Percentiles rank a stretch among this genome's conserved stretches.
Evolutionary conservation across 2,113 vertebrate genomes (phyloP).

Genomic region (Accipiter virgatus): DNA sequence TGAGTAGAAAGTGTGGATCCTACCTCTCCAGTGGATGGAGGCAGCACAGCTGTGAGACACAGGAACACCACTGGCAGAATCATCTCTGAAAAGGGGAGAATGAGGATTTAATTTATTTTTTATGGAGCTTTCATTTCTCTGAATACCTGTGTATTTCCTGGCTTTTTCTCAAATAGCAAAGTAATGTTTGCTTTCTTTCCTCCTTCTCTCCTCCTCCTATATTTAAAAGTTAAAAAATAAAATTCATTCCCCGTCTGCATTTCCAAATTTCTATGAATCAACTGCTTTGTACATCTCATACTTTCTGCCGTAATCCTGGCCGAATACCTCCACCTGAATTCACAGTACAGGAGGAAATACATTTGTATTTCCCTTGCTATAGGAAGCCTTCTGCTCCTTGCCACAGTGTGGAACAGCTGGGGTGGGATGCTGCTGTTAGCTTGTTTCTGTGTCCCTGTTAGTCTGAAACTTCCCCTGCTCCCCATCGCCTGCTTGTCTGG

Average conservation of each 20-base stretch:
- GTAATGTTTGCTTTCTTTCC: neutral
- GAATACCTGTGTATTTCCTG: neutral
- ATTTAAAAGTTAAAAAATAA: neutral
- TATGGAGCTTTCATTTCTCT: neutral
- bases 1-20: neutral
- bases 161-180: neutral
- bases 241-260: fast-evolving
- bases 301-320: neutral
- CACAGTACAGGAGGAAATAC: neutral
- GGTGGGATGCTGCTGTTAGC: neutral
- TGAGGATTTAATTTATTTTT: neutral
- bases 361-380: neutral
- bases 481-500: neutral
- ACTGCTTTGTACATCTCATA: neutral
- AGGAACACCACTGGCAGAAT: neutral
- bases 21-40: neutral
- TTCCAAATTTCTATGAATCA: neutral
- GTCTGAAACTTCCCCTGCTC: neutral
- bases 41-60: neutral
- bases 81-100: constrained; percentile 36
- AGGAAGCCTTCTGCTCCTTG: neutral
- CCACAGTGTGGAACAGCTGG: fast-evolving
- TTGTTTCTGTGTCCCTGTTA: neutral
- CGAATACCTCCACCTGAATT: neutral
- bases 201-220: neutral